Conservation (phyloP, 1,140 invertebrate genomes). For the Tyrophagus putrescentiae region DNA sequence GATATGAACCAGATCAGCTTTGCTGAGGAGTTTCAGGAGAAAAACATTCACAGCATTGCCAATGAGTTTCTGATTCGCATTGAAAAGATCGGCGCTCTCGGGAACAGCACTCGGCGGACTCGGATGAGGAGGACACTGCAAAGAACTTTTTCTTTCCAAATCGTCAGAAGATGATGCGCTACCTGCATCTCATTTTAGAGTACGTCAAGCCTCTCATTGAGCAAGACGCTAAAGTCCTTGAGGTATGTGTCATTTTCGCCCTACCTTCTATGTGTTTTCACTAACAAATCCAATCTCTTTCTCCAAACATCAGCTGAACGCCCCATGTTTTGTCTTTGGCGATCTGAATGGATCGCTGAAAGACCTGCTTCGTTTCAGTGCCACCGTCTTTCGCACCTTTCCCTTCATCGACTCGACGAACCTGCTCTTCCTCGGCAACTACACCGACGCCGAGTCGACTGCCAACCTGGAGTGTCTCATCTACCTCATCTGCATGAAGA, state of each 20-base stretch:
- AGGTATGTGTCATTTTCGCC: background rate
- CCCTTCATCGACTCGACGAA: conserved; percentile 41
- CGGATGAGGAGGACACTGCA: background rate
- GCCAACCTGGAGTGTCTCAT: conserved; percentile 37
- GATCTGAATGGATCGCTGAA: conserved; percentile 44
- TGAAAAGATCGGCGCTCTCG: background rate
- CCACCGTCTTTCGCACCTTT: conserved; percentile 44
- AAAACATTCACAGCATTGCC: background rate
- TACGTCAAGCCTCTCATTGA: background rate
- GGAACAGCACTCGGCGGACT: background rate
- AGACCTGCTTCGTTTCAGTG: conserved; percentile 46
- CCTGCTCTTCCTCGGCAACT: conserved; percentile 49
- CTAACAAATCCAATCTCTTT: background rate
- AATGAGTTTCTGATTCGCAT: conserved; percentile 15
- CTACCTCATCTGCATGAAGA: conserved; percentile 46
- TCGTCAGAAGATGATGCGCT: background rate
- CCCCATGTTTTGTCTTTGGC: conserved; percentile 43
- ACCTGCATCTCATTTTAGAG: conserved; percentile 7
- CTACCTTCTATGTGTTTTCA: background rate
- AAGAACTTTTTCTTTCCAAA: conserved; percentile 6
- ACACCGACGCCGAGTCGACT: conserved; percentile 41
- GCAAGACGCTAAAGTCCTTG: background rate
- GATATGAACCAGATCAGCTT: background rate
- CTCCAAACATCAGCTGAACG: conserved; percentile 32
- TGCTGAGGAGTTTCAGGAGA: background rate